Conservation (phyloP, 1,140 invertebrate species). For the Cherax destructor region DNA sequence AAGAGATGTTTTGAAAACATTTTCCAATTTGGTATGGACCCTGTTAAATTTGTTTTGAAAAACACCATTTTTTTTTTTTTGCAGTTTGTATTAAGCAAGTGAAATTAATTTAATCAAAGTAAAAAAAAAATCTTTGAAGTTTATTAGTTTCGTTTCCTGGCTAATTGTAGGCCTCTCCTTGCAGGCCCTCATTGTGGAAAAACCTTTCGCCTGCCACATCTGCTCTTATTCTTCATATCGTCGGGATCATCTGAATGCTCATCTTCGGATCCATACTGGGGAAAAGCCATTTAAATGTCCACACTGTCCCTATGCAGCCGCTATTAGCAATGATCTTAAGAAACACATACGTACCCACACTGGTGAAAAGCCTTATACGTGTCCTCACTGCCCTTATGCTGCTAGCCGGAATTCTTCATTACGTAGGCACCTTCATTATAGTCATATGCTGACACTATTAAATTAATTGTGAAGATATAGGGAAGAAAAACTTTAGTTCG, state of each 20-base stretch:
- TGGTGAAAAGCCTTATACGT: conserved; percentile 25
- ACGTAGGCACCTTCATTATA: conserved; percentile 19
- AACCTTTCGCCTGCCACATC: conserved; percentile 24
- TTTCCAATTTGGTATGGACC: too few relatives aligned
- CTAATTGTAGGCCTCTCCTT: conserved; percentile 32
- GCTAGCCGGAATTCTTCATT: conserved; percentile 25
- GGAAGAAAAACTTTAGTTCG: too few relatives aligned
- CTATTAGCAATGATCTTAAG: conserved; percentile 42
- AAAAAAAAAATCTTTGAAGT: neutral
- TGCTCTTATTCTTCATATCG: conserved; percentile 38
- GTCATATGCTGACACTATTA: neutral
- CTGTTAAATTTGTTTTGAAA: too few relatives aligned
- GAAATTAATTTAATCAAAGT: neutral
- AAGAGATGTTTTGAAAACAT: too few relatives aligned
- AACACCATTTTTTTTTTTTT: too few relatives aligned
- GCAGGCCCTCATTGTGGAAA: conserved; percentile 26
- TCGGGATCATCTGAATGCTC: conserved; percentile 22
- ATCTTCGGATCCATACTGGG: conserved; percentile 53
- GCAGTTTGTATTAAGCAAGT: neutral
- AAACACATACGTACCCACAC: conserved; percentile 33
- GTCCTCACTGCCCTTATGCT: conserved; percentile 34
- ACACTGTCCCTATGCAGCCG: conserved; percentile 26
- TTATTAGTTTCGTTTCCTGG: neutral
- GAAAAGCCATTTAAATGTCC: conserved; percentile 54
- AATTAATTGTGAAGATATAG: neutral